Evolutionary conservation across 2,113 vertebrate genomes (phyloP), one percentile per base, ranked within the genome.

Genomic region (Paracanthobrama guichenoti): DNA sequence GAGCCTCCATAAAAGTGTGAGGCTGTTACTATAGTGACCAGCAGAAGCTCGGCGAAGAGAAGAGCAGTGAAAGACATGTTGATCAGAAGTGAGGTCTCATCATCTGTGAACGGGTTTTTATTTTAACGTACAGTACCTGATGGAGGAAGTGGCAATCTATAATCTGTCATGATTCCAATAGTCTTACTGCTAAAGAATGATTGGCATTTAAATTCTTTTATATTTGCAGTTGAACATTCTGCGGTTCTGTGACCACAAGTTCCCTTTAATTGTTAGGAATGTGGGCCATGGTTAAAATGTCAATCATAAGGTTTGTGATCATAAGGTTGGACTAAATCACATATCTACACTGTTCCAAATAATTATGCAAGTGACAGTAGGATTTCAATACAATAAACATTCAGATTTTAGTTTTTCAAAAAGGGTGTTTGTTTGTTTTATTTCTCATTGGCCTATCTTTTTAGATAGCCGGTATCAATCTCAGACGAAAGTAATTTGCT

Each of bases 1-100:
- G 85, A 84, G 3, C 86, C 82, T 8, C 82, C 88, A 11, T 69
- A 85, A 24, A 83, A 87, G 31, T 62, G n/a, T 3, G 10, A 18
- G 0, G 79, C 86, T 78, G 80, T 72, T 0, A 31, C 79, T 7
- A 28, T 10, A 2, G 74, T 71, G 46, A 60, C 24, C 77, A 85
- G 4, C 12, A 77, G 6, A 81, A 86, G 82, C 2, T 60, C 81
- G 20, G 73, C 81, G 78, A 88, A 48, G 26, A 89, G 22, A 20
- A 86, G 31, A n/a, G 31, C 2, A 16, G 57, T 26, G 71, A 4
- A 10, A 60, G 67, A 48, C 83, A 85, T 85, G 75, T 8, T 84
- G 59, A 59, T 14, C 48, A 42, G 69, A 35, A 9, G 0, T 72
- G 57, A 39, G 28, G 18, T 24, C 5, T 22, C 50, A 86, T 55